These are phyloP conservation scores for Asobara japonica DNA, from an alignment of 1,140 invertebrate genomes.

Conservation along the genomic window DNA sequence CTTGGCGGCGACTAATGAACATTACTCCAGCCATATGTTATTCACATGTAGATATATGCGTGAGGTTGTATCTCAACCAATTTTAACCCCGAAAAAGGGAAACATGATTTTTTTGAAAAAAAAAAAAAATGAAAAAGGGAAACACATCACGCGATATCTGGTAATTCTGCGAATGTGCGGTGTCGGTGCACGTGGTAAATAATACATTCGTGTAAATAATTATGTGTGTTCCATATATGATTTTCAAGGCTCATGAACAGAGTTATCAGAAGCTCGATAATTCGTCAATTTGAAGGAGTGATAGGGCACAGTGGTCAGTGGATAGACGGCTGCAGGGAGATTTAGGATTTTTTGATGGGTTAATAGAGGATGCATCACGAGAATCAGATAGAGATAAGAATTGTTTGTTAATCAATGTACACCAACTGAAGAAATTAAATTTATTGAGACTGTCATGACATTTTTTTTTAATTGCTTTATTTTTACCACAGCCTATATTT, in stretches of 20 bases:
- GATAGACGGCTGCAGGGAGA: too few relatives aligned
- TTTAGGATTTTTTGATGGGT: too few relatives aligned
- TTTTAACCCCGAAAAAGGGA: conserved; percentile 8
- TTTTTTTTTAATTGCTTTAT: too few relatives aligned
- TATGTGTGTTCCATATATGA: background rate
- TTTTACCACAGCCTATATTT: too few relatives aligned
- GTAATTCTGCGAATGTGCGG: conserved; percentile 3
- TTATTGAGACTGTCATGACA: too few relatives aligned
- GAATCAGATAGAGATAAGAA: too few relatives aligned
- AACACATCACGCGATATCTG: conserved; percentile 23
- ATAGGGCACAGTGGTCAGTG: too few relatives aligned
- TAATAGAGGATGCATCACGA: too few relatives aligned
- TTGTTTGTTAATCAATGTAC: too few relatives aligned
- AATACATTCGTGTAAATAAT: conserved; percentile 7
- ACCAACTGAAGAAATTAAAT: too few relatives aligned
- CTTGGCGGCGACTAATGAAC: background rate
- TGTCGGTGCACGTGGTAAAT: background rate
- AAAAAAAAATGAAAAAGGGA: too few relatives aligned
- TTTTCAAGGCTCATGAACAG: background rate
- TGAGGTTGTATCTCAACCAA: conserved; percentile 7
- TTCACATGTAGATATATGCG: background rate
- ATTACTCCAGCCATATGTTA: background rate
- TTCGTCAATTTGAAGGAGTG: too few relatives aligned
- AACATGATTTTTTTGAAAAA: background rate
- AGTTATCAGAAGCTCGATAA: background rate